These are phyloP conservation scores for Sussaba pulchella DNA, from an alignment of 2,888 invertebrate genomes.

Conservation along the genomic window DNA sequence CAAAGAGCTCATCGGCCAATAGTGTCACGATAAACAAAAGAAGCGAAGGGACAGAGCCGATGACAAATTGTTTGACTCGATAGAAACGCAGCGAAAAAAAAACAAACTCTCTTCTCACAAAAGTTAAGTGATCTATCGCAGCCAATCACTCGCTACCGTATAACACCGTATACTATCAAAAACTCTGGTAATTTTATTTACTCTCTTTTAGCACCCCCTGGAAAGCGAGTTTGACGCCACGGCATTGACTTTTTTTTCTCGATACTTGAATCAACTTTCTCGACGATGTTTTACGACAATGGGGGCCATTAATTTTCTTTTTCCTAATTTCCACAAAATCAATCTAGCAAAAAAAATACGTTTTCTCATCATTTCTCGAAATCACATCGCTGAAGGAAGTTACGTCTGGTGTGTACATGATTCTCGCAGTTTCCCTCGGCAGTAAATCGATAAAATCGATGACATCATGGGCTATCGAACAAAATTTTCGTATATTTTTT, in stretches of 20 bases:
- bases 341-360: background rate
- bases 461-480: background rate
- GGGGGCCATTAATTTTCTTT: conserved; percentile 20
- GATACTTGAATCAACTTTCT: background rate
- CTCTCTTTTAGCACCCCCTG: conserved; percentile 19
- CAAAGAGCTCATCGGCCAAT: conserved; percentile 22
- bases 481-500: background rate
- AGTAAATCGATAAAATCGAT: background rate
- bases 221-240: conserved; percentile 12
- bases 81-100: background rate
- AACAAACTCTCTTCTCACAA: background rate
- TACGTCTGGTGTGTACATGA: background rate
- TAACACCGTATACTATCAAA: conserved; percentile 30
- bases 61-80: conserved; percentile 7
- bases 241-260: conserved; percentile 15
- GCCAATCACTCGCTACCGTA: conserved; percentile 31
- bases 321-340: conserved; percentile 3
- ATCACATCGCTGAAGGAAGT: background rate
- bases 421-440: background rate
- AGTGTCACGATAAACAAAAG: conserved; percentile 11
- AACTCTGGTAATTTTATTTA: conserved; percentile 14
- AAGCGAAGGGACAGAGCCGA: background rate
- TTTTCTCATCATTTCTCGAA: conserved; percentile 7
- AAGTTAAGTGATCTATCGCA: conserved; percentile 46
- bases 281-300: conserved; percentile 6